A percentile compares a stretch with the other conserved stretches of the same genome.
Evolutionary conservation across 2,888 invertebrate genomes (phyloP).

Genomic region (Panzeria rudis): DNA sequence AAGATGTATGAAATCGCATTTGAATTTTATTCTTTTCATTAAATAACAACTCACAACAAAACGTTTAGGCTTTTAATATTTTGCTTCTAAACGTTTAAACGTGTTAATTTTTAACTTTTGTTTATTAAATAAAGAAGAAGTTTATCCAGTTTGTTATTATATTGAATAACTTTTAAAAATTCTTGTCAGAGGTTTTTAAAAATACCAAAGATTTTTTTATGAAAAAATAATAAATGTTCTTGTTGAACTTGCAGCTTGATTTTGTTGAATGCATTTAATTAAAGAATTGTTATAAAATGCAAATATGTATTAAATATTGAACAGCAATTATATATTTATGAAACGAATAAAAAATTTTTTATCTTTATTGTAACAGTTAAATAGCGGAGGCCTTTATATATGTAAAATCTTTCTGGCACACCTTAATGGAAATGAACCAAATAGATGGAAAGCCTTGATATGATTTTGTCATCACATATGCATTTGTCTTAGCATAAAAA

Average conservation of each 20-base stretch:
- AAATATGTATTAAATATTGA: neutral
- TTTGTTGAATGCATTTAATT: neutral
- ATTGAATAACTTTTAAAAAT: constrained; percentile 18
- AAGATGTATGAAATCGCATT: neutral
- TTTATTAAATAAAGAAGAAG: neutral
- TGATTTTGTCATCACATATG: neutral
- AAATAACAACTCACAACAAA: neutral
- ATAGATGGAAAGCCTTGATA: no score
- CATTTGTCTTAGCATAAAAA: no score
- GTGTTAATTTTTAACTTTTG: neutral
- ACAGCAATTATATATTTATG: neutral
- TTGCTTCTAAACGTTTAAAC: neutral
- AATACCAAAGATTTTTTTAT: constrained; percentile 7
- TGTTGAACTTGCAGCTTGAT: neutral
- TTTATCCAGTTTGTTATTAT: constrained; percentile 23
- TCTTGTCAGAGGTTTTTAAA: neutral
- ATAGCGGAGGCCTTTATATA: neutral
- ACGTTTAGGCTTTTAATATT: neutral
- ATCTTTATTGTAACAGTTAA: neutral
- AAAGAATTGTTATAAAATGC: neutral
- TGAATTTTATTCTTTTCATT: neutral
- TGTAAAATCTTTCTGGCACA: neutral
- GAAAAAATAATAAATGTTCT: neutral
- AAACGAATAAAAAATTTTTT: neutral
- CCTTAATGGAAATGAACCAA: neutral